Conservation (phyloP, 1,140 invertebrate genomes). For the Microplitis mediator region DNA sequence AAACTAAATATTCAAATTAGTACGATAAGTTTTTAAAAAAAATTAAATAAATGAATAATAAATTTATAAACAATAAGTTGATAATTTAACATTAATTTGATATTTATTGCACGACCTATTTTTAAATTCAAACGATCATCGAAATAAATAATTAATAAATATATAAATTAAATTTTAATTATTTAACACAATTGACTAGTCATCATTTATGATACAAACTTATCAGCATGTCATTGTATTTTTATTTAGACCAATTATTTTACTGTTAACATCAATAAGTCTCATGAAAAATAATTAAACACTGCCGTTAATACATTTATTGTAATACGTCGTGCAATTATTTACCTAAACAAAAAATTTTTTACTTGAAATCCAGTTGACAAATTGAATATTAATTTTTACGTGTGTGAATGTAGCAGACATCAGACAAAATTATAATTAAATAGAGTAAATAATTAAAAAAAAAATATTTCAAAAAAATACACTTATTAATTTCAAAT, state of each 20-base stretch:
- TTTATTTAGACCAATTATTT: neutral
- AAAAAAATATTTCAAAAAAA: too few species aligned
- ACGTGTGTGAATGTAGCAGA: too few species aligned
- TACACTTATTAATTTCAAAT: too few species aligned
- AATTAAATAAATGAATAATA: constrained; percentile 1
- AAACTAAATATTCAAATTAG: constrained; percentile 23
- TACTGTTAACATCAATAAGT: neutral
- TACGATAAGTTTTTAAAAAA: constrained; percentile 26
- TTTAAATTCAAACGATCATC: neutral
- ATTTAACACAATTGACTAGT: too few species aligned
- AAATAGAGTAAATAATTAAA: too few species aligned
- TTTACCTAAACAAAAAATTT: neutral
- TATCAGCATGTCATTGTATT: too few species aligned
- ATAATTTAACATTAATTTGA: constrained; percentile 25
- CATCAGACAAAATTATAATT: too few species aligned
- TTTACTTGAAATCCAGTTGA: neutral
- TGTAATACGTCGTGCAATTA: constrained; percentile 11
- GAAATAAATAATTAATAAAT: neutral
- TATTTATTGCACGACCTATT: constrained; percentile 17
- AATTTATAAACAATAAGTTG: constrained; percentile 18
- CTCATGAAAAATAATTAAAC: neutral
- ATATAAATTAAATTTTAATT: neutral
- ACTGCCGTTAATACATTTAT: too few species aligned
- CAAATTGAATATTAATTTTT: neutral
- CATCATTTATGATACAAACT: too few species aligned